Evolutionary conservation across 2,888 invertebrate species (phyloP), one percentile per base, ranked within the genome.

Genomic region (Zygogramma bicolorata): DNA sequence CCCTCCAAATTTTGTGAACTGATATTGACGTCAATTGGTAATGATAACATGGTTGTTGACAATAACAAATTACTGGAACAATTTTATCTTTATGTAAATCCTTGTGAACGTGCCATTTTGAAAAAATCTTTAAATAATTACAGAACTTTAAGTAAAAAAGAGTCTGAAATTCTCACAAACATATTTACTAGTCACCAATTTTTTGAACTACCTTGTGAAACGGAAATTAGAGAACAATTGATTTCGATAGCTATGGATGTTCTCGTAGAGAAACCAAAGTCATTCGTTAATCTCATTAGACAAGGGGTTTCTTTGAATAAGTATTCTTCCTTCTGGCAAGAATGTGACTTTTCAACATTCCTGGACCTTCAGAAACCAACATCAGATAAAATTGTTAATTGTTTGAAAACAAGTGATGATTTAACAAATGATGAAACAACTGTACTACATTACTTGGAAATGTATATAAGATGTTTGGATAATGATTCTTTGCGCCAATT

Each of bases 401-500:
- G 49, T 49, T 15, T 65, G 18, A 65, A 65, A 65, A 42, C 63
- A n/a, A 46, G 18, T 49, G 49, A 49, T 29, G 25, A 46, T 65
- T 42, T 49, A 25, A 65, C 46, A 20, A 65, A 65, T 20, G 49
- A 65, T 3, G 49, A 65, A 18, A 65, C 31, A 1, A 65, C 25
- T 0, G 42, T 49, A 15, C 18, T 65, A 10, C 49, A 65, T 65
- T 49, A 46, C 31, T 31, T 65, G 18, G 49, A 62, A 25, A 62
- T 62, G 62, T 62, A 62, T 40, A 62, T 62, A 1, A 42, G 62
- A 13, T 62, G 46, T 15, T 15, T 62, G 25, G 40, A 42, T 13
- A 15, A 62, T 25, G 38, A 27, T 46, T 46, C 46, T 6, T n/a
- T 57, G 10, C 3, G 42, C 7, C 22, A 62, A 62, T 62, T 62